Evolutionary conservation across 1,140 invertebrate genomes (phyloP), one percentile per base, ranked within the genome.

Genomic region (Vanessa atalanta): DNA sequence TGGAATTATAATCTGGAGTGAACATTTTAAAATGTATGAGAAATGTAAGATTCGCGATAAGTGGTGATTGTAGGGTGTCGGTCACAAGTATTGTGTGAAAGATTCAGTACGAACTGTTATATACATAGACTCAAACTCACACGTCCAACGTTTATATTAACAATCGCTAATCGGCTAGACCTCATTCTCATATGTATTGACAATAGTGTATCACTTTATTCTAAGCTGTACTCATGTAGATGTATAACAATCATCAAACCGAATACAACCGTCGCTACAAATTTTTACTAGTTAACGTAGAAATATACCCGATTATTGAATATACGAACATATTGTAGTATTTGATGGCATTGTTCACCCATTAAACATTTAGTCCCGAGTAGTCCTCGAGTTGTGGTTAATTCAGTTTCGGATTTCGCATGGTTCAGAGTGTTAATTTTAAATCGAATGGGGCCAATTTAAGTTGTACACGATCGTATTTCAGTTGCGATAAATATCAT

Each of bases 1-100:
- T 89, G 87, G 82, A 79, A 67, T 43, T 77, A 82, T 81, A 76
- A 83, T 51, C 65, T 72, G 77, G 78, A 73, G 50, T 78, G 79
- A 70, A 61, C 26, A 72, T 78, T 72, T 47, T 77, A 51, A 73
- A 65, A 77, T 80, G 65, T 72, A 37, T 66, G 55, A 51, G 31
- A 57, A 50, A 23, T 73, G 20, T 63, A 68, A 47, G 47, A 64
- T 15, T 73, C 43, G 65, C 7, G 53, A 26, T 63, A 48, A 57
- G 20, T 23, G 23, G 26, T 57, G 16, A 12, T 9, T 50, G 48
- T 50, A 20, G 51, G 16, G 20, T 6, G 20, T 26, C 20, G 20
- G 20, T 57, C 53, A 57, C 53, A 26, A 50, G 48, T n/a, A 50
- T 50, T 53, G n/a, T n/a, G n/a, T n/a, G n/a, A 8, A 16, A 15